These are phyloP conservation scores for Acrobasis consociella DNA, from an alignment of 2,888 invertebrate genomes.

Conservation along the genomic window DNA sequence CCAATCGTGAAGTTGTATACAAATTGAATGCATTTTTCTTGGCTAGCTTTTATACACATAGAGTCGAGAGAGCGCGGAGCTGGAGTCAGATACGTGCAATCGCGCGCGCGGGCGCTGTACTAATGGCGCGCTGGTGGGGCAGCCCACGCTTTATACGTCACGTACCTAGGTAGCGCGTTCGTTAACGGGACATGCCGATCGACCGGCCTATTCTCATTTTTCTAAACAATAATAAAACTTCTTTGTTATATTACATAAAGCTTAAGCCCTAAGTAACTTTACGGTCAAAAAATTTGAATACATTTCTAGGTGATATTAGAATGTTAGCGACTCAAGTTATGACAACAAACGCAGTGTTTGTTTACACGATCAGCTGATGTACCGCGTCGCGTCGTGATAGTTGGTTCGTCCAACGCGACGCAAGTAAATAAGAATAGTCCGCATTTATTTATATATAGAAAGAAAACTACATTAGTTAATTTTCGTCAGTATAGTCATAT, in stretches of 20 bases:
- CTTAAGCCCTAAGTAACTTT: constrained; percentile 26
- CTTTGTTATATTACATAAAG: constrained; percentile 51
- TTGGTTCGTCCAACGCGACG: constrained; percentile 32
- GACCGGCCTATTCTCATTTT: constrained; percentile 80
- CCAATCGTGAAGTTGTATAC: constrained; percentile 74
- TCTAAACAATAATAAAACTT: constrained; percentile 72
- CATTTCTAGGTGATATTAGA: neutral
- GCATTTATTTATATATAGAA: neutral
- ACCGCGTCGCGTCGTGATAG: constrained; percentile 37
- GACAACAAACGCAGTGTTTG: constrained; percentile 51
- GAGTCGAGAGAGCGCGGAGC: constrained; percentile 77
- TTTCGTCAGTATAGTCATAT: neutral
- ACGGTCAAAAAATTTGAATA: neutral
- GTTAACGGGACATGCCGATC: constrained; percentile 79
- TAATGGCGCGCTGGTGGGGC: constrained; percentile 79
- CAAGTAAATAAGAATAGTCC: neutral
- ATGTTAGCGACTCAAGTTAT: neutral
- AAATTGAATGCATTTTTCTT: constrained; percentile 72
- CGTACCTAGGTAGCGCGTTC: constrained; percentile 68
- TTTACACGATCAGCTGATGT: constrained; percentile 75
- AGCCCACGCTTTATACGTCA: constrained; percentile 78
- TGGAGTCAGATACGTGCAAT: constrained; percentile 70
- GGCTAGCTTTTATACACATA: constrained; percentile 76
- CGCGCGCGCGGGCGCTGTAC: constrained; percentile 79
- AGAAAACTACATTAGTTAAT: constrained; percentile 23